Conservation (phyloP, 2,113 vertebrate genomes). For the Petaurus breviceps region DNA sequence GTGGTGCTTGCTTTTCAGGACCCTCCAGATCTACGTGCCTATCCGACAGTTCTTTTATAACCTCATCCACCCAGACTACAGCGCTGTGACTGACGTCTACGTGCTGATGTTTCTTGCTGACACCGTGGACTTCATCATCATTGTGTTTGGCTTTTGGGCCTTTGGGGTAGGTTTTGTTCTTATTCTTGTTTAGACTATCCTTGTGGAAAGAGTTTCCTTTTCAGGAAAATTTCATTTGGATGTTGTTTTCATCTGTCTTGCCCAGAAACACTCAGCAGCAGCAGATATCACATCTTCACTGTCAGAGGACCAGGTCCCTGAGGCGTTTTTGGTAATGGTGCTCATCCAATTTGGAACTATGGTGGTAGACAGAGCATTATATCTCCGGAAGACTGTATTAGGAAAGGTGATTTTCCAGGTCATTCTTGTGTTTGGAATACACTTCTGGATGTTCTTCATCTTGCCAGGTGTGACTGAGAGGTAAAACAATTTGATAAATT, state of each 20-base stretch:
- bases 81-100: constrained; percentile 97
- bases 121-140: constrained; percentile 98
- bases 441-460: constrained; percentile 99
- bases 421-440: constrained; percentile 97
- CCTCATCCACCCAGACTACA: constrained; percentile 98
- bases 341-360: constrained; percentile 99
- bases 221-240: not conserved
- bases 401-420: constrained; percentile 98
- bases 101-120: constrained; percentile 99
- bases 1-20: constrained; percentile 82
- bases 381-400: constrained; percentile 96
- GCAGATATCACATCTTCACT: constrained; percentile 97
- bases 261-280: constrained; percentile 96
- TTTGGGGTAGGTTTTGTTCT: constrained; percentile 91
- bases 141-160: constrained; percentile 97
- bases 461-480: constrained; percentile 94
- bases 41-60: constrained; percentile 97
- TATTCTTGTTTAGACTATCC: constrained; percentile 36
- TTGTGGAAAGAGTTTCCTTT: not conserved
- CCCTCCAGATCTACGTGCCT: constrained; percentile 93
- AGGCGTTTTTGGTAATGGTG: constrained; percentile 97
- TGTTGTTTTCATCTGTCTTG: constrained; percentile 52
- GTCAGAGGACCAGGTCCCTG: constrained; percentile 97
- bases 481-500: constrained; percentile 79
- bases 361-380: constrained; percentile 97